Evolutionary conservation across 2,888 invertebrate genomes (phyloP).

Genomic region (Dioctria rufipes): DNA sequence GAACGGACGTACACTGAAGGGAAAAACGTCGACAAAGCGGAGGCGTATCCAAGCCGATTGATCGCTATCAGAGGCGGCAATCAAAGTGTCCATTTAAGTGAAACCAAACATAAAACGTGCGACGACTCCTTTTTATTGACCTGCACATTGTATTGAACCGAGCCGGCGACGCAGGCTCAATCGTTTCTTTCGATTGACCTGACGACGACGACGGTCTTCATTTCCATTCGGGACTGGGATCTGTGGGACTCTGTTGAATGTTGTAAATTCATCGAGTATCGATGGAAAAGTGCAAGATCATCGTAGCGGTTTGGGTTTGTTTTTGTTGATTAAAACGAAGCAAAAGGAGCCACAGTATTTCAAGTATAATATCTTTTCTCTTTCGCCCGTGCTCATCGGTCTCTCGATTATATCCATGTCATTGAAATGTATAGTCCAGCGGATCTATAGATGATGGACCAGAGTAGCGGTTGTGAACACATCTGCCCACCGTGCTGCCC

Average conservation of each 20-base stretch:
- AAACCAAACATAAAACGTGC: constrained; percentile 48
- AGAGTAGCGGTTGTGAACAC: neutral
- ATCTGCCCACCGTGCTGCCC: constrained; percentile 28
- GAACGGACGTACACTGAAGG: neutral
- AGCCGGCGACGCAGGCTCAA: neutral
- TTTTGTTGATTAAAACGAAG: constrained; percentile 53
- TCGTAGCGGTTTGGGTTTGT: constrained; percentile 31
- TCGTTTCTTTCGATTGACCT: too few relatives aligned
- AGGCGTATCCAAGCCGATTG: constrained; percentile 43
- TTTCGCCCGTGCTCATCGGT: neutral
- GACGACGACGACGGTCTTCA: neutral
- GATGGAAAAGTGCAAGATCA: constrained; percentile 12
- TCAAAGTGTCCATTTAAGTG: constrained; percentile 52
- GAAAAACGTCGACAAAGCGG: constrained; percentile 6
- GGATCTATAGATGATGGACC: too few relatives aligned
- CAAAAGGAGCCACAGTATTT: neutral
- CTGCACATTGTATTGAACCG: neutral
- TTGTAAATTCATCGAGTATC: neutral
- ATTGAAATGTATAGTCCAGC: neutral
- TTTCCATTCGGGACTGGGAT: neutral
- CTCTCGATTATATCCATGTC: neutral
- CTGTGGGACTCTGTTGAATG: neutral
- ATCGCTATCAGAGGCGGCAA: constrained; percentile 44
- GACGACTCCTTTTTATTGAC: constrained; percentile 36
- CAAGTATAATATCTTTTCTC: neutral